Evolutionary conservation across 1,140 invertebrate genomes (phyloP).

Genomic region (Pseudomyrmex concolor): DNA sequence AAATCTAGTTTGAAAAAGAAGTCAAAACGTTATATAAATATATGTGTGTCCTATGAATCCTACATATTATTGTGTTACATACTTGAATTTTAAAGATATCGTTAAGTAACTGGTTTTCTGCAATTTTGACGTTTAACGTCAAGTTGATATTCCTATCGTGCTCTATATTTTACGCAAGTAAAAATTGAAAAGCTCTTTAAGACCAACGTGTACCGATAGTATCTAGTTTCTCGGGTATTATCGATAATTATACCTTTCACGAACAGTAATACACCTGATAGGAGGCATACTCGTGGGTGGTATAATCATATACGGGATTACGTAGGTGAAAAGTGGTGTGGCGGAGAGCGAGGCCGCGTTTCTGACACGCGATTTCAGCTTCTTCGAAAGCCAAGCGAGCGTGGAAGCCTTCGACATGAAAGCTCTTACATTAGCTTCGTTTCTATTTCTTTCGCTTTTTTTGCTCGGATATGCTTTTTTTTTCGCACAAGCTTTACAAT

Average conservation of each 20-base stretch:
- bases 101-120: background rate
- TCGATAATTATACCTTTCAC: constrained; percentile 74
- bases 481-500: background rate
- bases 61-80: background rate
- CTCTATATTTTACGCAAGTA: constrained; percentile 68
- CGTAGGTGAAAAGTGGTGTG: constrained; percentile 56
- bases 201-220: constrained; percentile 53
- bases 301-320: constrained; percentile 60
- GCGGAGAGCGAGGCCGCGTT: constrained; percentile 28
- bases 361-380: constrained; percentile 73
- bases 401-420: constrained; percentile 68
- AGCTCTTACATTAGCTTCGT: constrained; percentile 66
- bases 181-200: constrained; percentile 66
- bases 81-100: constrained; percentile 9
- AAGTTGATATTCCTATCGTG: constrained; percentile 34
- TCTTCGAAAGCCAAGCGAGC: constrained; percentile 65
- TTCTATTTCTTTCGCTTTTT: constrained; percentile 34
- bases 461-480: background rate
- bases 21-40: background rate
- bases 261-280: constrained; percentile 70
- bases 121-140: constrained; percentile 26
- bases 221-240: constrained; percentile 72
- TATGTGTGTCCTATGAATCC: background rate
- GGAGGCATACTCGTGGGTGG: constrained; percentile 57
- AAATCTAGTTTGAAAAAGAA: background rate